Evolutionary conservation across 2,797 vertebrate genomes (phyloP).

Genomic region (Chelmon rostratus): DNA sequence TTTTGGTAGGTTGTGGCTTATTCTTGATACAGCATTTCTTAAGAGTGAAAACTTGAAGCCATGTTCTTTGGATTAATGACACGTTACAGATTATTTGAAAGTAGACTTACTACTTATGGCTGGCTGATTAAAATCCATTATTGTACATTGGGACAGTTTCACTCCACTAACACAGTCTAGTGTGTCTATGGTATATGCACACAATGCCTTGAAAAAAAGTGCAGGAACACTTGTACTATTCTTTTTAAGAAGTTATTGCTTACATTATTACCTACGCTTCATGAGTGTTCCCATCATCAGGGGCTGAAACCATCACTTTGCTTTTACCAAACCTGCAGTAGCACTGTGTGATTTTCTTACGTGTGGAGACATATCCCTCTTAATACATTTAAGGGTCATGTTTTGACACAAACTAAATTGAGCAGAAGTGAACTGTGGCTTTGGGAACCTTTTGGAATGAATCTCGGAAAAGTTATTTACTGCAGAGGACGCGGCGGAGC

Average conservation of each 20-base stretch:
- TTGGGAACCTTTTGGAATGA: slow-evolving; percentile 41
- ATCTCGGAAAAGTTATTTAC: slow-evolving; percentile 56
- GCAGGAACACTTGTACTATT: background rate
- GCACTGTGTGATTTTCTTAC: slow-evolving; percentile 1
- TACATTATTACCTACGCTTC: background rate
- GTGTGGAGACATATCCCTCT: slow-evolving; percentile 20
- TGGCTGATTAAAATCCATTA: too few relatives aligned
- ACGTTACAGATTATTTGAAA: background rate
- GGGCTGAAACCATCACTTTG: background rate
- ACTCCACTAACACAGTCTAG: background rate
- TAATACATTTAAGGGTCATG: slow-evolving; percentile 15
- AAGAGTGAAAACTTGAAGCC: background rate
- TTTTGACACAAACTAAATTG: slow-evolving; percentile 52
- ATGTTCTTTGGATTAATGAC: background rate
- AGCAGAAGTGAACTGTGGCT: slow-evolving; percentile 51
- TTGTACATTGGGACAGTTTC: background rate
- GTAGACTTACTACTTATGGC: background rate
- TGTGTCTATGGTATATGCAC: background rate
- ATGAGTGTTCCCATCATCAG: background rate
- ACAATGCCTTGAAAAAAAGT: background rate
- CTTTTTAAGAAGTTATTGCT: background rate
- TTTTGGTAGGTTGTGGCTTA: too few relatives aligned
- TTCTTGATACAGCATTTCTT: background rate
- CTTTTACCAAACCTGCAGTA: slow-evolving; percentile 9
- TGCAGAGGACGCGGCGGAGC: slow-evolving; percentile 28